phyloP scores from a whole-genome alignment of 2,113 vertebrate genomes.

The Heloderma charlesbogerti region DNA sequence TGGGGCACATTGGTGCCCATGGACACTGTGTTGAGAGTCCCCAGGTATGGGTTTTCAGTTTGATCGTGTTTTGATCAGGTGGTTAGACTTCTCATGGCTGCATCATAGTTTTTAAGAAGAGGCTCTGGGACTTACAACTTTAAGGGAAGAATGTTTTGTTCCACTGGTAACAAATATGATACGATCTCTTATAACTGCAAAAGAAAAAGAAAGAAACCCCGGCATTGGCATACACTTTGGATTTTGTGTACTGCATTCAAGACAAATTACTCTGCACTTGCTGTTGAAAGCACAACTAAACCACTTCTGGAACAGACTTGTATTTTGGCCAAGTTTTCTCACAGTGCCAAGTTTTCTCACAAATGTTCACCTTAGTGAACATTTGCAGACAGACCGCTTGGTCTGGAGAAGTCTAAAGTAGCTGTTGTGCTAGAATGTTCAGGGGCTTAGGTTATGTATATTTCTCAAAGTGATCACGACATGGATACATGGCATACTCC shows the following conservation, averaged over 20 bases:
- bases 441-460: conserved; percentile 50
- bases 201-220: not conserved
- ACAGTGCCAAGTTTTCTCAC: not conserved
- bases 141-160: conserved; percentile 67
- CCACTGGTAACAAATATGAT: conserved; percentile 68
- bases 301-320: conserved; percentile 52
- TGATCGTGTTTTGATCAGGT: not conserved
- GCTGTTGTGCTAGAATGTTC: conserved; percentile 51
- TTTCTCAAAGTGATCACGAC: conserved; percentile 56
- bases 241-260: conserved; percentile 67
- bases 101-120: conserved; percentile 36
- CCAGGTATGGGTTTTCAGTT: not conserved
- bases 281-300: conserved; percentile 61
- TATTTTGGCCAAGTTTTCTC: conserved; percentile 40
- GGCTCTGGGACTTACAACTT: conserved; percentile 44
- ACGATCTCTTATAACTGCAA: conserved; percentile 61
- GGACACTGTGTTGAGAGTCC: too few species aligned
- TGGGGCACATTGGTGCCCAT: too few species aligned
- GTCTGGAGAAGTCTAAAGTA: not conserved
- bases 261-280: conserved; percentile 61
- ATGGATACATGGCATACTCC: conserved; percentile 63
- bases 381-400: accelerated
- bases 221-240: conserved; percentile 65
- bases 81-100: not conserved
- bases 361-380: conserved; percentile 3